Evolutionary conservation across 2,888 invertebrate genomes (phyloP).

Genomic region (Caenorhabditis auriculariae): DNA sequence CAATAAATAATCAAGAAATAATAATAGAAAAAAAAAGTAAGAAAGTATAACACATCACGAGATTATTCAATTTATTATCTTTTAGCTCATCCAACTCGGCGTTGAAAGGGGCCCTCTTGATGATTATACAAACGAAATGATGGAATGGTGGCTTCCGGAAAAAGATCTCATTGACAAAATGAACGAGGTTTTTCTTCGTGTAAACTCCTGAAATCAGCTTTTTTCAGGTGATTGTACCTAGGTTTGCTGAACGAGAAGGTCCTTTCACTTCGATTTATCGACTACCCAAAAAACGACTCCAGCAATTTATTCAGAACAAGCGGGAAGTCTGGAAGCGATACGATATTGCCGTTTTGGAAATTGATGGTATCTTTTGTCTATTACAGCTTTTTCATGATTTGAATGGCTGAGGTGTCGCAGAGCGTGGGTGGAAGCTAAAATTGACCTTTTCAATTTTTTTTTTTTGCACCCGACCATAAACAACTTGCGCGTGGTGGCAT

Average conservation of each 20-base stretch:
- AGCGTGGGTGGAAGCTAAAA: no score
- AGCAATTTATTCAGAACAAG: slow-evolving; percentile 37
- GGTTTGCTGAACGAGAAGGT: slow-evolving; percentile 30
- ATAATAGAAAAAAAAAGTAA: background rate
- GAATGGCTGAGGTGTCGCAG: no score
- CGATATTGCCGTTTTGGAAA: slow-evolving; percentile 53
- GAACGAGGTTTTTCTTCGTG: slow-evolving; percentile 31
- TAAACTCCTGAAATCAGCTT: background rate
- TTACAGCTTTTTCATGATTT: no score
- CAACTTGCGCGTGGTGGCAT: no score
- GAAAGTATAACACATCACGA: background rate
- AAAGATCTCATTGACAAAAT: slow-evolving; percentile 44
- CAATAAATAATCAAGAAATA: no score
- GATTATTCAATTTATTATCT: background rate
- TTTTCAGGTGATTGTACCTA: slow-evolving; percentile 38
- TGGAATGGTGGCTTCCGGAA: slow-evolving; percentile 61
- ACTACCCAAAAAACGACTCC: slow-evolving; percentile 48
- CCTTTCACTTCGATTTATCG: slow-evolving; percentile 57
- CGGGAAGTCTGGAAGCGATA: slow-evolving; percentile 45
- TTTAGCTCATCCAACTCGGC: slow-evolving; percentile 59
- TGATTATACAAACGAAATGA: slow-evolving; percentile 59
- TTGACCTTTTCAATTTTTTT: no score
- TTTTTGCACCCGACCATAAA: no score
- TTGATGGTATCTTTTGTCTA: slow-evolving; percentile 44
- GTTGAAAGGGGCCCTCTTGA: slow-evolving; percentile 52